These are phyloP conservation scores for Mus spicilegus DNA, from an alignment of 2,113 vertebrate genomes.

Conservation along the genomic window DNA sequence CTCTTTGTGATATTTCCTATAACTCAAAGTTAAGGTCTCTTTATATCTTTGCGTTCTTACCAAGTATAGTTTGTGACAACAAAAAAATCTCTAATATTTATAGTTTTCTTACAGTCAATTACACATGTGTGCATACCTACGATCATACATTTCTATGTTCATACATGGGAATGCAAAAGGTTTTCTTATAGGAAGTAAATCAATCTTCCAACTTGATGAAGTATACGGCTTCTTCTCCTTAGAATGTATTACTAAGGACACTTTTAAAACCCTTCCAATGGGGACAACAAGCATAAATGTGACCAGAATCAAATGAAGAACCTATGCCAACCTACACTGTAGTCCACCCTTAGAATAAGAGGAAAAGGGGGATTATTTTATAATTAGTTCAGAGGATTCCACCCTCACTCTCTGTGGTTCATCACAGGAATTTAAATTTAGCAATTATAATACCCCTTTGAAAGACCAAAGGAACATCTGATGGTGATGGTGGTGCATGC, in stretches of 20 bases:
- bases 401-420: slow-evolving; percentile 67
- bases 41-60: background rate
- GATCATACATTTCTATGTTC: background rate
- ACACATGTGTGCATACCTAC: background rate
- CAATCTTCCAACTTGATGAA: background rate
- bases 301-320: background rate
- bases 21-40: slow-evolving; percentile 8
- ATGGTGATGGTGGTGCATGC: no score
- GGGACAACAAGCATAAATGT: background rate
- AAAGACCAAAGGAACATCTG: slow-evolving; percentile 66
- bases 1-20: background rate
- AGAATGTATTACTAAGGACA: background rate
- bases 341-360: slow-evolving; percentile 55
- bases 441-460: slow-evolving; percentile 71
- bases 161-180: background rate
- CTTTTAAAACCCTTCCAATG: background rate
- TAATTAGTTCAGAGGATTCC: slow-evolving; percentile 73
- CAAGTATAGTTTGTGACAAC: background rate
- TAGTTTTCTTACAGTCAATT: background rate
- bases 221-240: background rate
- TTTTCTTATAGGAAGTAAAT: slow-evolving; percentile 10
- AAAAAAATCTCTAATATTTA: background rate
- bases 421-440: slow-evolving; percentile 77
- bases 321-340: slow-evolving; percentile 32
- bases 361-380: slow-evolving; percentile 62